Percentiles rank a stretch among this genome's conserved stretches.
Conservation (phyloP, 2,113 vertebrate genomes). For the Aphyosemion australe region DNA sequence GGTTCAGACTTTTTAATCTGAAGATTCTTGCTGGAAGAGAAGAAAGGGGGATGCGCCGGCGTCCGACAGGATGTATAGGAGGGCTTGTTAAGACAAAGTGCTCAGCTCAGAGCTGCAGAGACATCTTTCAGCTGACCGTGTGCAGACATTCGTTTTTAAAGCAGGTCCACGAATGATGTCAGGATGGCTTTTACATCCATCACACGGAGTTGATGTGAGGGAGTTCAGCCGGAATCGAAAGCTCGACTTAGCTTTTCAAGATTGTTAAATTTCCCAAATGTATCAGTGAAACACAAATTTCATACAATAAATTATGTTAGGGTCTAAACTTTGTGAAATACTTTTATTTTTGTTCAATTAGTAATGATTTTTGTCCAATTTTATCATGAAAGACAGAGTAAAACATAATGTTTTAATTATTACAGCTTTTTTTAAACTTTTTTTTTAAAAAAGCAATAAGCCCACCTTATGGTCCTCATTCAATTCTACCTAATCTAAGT, state of each 20-base stretch:
- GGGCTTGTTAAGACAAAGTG: constrained; percentile 47
- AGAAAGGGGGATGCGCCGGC: constrained; percentile 3
- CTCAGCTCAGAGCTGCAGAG: constrained; percentile 34
- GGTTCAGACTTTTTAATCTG: constrained; percentile 56
- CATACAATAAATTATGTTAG: not conserved
- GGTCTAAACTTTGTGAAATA: no score
- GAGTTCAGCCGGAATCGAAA: constrained; percentile 15
- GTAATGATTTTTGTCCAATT: not conserved
- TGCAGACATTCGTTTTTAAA: constrained; percentile 51
- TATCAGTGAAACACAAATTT: not conserved
- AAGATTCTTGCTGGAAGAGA: constrained; percentile 1
- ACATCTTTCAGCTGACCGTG: constrained; percentile 41
- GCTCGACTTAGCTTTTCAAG: constrained; percentile 11
- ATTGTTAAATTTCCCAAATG: constrained; percentile 1
- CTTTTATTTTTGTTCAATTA: no score
- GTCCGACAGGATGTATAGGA: constrained; percentile 22
- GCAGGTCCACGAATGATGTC: constrained; percentile 35
- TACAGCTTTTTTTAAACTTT: not conserved
- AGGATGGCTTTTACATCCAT: constrained; percentile 34
- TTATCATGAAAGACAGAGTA: not conserved
- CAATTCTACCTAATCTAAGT: no score
- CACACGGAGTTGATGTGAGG: constrained; percentile 14
- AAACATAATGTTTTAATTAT: not conserved
- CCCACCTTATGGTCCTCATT: no score
- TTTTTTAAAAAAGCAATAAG: not conserved